phyloP scores from a whole-genome alignment of 2,113 vertebrate species.

The human region GRCh38 chr11:70813501-70814000 shows the following conservation, averaged over 20 bases:
- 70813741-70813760: fast-evolving
- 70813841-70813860: fast-evolving
- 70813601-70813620: fast-evolving
- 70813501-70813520: too few species aligned
- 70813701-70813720: too few species aligned
- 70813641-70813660: too few species aligned
- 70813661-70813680: fast-evolving
- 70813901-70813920: fast-evolving
- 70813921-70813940: fast-evolving
- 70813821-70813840: fast-evolving
- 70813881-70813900: neutral
- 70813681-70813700: fast-evolving
- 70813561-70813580: neutral
- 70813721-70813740: fast-evolving
- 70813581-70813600: neutral
- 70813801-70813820: fast-evolving
- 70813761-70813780: fast-evolving
- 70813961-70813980: neutral
- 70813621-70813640: fast-evolving
- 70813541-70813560: neutral
- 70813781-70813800: too few species aligned
- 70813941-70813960: fast-evolving
- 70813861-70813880: neutral
- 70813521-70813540: too few species aligned
- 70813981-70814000: too few species aligned